Conservation (phyloP, 2,797 vertebrate genomes). For the Sebastiscus tertius region DNA sequence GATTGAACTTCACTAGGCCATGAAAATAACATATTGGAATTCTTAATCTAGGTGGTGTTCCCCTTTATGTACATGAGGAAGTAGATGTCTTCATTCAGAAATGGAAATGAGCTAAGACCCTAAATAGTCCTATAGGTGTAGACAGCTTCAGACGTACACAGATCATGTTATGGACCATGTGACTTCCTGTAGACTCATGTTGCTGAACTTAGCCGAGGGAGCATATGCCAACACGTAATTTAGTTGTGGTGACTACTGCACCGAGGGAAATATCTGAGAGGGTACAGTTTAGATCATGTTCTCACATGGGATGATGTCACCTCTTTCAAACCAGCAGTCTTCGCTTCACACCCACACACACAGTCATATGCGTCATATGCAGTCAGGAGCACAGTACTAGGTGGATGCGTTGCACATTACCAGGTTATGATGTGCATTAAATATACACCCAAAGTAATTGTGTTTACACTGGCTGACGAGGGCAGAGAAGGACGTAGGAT, state of each 20-base stretch:
- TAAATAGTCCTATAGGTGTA: background rate
- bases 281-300: constrained; percentile 68
- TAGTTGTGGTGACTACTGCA: constrained; percentile 49
- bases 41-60: too few relatives aligned
- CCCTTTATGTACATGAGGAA: background rate
- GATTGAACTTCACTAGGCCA: too few relatives aligned
- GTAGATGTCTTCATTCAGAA: background rate
- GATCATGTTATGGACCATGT: constrained; percentile 13
- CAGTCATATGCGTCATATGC: background rate
- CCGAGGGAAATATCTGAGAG: constrained; percentile 49
- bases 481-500: background rate
- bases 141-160: background rate
- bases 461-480: background rate
- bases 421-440: background rate
- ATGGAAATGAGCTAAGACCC: background rate
- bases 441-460: background rate
- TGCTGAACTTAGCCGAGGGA: constrained; percentile 17
- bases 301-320: constrained; percentile 64
- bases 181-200: constrained; percentile 20
- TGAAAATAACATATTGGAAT: too few relatives aligned
- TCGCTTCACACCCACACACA: constrained; percentile 34
- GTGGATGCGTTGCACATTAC: background rate
- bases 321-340: constrained; percentile 53
- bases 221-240: constrained; percentile 47
- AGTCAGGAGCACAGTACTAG: background rate